Evolutionary conservation across 2,888 invertebrate species (phyloP).

Genomic region (Adelphocoris suturalis): DNA sequence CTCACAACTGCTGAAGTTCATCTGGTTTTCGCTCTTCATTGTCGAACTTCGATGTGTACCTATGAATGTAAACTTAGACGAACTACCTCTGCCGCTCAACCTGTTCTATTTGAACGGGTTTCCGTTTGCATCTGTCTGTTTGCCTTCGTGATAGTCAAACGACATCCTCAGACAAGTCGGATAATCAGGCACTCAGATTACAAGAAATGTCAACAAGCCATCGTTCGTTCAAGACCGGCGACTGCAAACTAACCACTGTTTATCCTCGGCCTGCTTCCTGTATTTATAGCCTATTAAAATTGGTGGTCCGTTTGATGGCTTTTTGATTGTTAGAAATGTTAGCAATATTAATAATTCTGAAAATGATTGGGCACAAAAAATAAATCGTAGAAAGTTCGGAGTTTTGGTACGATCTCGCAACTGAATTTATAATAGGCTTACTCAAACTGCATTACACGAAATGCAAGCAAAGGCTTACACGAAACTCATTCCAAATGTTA

Average conservation of each 20-base stretch:
- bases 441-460: too few relatives aligned
- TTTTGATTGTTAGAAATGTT: too few relatives aligned
- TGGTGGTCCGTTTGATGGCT: background rate
- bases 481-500: too few relatives aligned
- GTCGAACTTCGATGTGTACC: slow-evolving; percentile 3
- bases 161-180: background rate
- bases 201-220: background rate
- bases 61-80: slow-evolving; percentile 1
- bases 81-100: background rate
- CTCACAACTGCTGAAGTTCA: too few relatives aligned
- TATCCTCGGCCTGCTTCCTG: background rate
- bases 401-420: too few relatives aligned
- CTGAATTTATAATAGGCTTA: too few relatives aligned
- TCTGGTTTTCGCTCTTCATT: background rate
- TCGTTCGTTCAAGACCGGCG: background rate
- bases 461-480: too few relatives aligned
- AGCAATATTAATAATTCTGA: background rate
- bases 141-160: slow-evolving; percentile 14
- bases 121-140: background rate
- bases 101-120: slow-evolving; percentile 26
- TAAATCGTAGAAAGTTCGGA: too few relatives aligned
- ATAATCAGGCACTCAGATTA: slow-evolving; percentile 20
- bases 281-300: background rate
- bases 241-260: background rate
- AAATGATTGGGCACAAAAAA: too few relatives aligned